phyloP scores from a whole-genome alignment of 1,140 invertebrate species.

The Arctopsyche grandis region DNA sequence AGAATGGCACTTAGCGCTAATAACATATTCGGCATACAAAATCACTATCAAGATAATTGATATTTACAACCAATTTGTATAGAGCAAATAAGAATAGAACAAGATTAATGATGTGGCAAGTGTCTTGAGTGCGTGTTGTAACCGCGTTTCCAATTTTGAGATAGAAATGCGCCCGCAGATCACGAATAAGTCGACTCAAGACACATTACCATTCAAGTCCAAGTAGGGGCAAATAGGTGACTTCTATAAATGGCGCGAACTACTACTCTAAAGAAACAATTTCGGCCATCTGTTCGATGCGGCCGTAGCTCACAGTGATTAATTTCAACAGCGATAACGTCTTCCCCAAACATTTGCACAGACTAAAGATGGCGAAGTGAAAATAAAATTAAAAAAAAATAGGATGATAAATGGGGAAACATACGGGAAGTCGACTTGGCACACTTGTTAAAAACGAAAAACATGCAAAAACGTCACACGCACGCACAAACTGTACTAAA shows the following conservation, averaged over 20 bases:
- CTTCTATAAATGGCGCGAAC: constrained; percentile 21
- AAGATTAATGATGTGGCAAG: not conserved
- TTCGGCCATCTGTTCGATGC: not conserved
- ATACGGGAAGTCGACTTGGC: not conserved
- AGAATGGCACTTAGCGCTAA: too few species aligned
- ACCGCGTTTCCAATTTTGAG: not conserved
- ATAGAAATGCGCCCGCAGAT: not conserved
- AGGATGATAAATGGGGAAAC: not conserved
- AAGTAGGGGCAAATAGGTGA: constrained; percentile 32
- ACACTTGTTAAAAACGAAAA: not conserved
- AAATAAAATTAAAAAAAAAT: not conserved
- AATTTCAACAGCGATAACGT: too few species aligned
- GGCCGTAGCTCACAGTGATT: too few species aligned
- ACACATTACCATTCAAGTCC: not conserved
- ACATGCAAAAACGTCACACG: not conserved
- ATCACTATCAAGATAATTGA: too few species aligned
- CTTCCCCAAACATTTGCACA: too few species aligned
- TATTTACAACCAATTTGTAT: too few species aligned
- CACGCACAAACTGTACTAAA: not conserved
- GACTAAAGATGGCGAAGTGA: not conserved
- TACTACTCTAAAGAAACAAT: constrained; percentile 5
- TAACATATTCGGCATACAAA: too few species aligned
- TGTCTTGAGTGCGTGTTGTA: not conserved
- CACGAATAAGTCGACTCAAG: not conserved
- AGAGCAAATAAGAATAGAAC: too few species aligned